Evolutionary conservation across 2,797 vertebrate genomes (phyloP).

Genomic region (Pogonophryne albipinna): DNA sequence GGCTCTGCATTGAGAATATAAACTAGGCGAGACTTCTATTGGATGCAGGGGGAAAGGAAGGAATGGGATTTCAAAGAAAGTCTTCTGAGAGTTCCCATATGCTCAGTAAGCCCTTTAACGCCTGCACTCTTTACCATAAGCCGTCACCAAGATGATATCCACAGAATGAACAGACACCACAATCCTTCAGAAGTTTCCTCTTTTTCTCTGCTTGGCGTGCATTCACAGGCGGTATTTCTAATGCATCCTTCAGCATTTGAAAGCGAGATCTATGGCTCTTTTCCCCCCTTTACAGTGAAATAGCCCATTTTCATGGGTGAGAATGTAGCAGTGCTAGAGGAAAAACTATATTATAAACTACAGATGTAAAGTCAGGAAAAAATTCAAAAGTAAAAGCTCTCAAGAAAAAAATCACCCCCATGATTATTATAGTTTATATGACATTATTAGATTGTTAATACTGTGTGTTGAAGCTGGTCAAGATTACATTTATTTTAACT

Average conservation of each 20-base stretch:
- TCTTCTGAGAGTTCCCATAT: conserved; percentile 70
- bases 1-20: conserved; percentile 70
- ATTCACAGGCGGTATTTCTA: conserved; percentile 22
- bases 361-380: not conserved
- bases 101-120: conserved; percentile 72
- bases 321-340: not conserved
- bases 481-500: not conserved
- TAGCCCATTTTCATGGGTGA: conserved; percentile 2
- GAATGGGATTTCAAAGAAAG: conserved; percentile 68
- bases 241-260: conserved; percentile 26
- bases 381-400: not conserved
- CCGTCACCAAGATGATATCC: conserved; percentile 50
- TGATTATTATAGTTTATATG: not conserved
- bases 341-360: not conserved
- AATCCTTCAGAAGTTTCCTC: conserved; percentile 36
- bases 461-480: not conserved
- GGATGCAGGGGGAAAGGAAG: conserved; percentile 36
- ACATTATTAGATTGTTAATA: not conserved
- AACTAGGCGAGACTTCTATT: conserved; percentile 63
- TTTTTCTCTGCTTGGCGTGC: conserved; percentile 26
- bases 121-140: conserved; percentile 62
- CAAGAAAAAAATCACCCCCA: not conserved
- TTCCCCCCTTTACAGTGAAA: conserved; percentile 9
- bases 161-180: conserved; percentile 35
- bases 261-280: conserved; percentile 1